Conservation (phyloP, 2,113 vertebrate species). For the Hydropotes inermis region DNA sequence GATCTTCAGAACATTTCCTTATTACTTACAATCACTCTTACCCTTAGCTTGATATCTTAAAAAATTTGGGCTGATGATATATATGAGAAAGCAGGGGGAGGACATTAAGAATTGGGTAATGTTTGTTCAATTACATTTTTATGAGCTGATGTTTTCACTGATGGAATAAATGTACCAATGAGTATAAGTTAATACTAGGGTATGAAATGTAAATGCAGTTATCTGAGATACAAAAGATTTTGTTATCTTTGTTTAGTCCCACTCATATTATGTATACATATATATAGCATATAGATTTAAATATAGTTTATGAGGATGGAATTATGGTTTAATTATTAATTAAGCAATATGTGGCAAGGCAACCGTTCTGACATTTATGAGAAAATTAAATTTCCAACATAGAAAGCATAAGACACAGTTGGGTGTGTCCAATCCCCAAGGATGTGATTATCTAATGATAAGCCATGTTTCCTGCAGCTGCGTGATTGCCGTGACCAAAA, state of each 20-base stretch:
- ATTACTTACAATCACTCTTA: slow-evolving; percentile 10
- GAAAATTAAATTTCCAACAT: slow-evolving; percentile 76
- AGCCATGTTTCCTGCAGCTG: slow-evolving; percentile 80
- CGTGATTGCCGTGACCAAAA: slow-evolving; percentile 78
- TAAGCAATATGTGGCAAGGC: slow-evolving; percentile 71
- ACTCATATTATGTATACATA: not conserved
- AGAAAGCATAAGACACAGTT: slow-evolving; percentile 76
- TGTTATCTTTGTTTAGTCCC: slow-evolving; percentile 28
- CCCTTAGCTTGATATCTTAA: not conserved
- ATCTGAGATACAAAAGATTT: slow-evolving; percentile 30
- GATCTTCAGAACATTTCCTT: not conserved
- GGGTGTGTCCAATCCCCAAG: slow-evolving; percentile 78
- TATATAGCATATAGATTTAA: slow-evolving; percentile 59
- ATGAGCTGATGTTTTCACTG: slow-evolving; percentile 23
- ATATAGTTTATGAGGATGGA: slow-evolving; percentile 57
- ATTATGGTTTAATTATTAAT: slow-evolving; percentile 76
- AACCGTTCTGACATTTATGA: slow-evolving; percentile 75
- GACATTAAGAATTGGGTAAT: not conserved
- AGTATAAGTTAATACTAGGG: slow-evolving; percentile 39
- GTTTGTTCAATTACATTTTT: slow-evolving; percentile 40
- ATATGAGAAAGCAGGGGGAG: not conserved
- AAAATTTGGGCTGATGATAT: not conserved
- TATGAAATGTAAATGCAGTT: slow-evolving; percentile 47
- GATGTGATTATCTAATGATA: slow-evolving; percentile 84
- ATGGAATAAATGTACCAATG: slow-evolving; percentile 40